Evolutionary conservation across 1,140 invertebrate species (phyloP), one percentile per base, ranked within the genome.

Genomic region (Oscheius sp.): DNA sequence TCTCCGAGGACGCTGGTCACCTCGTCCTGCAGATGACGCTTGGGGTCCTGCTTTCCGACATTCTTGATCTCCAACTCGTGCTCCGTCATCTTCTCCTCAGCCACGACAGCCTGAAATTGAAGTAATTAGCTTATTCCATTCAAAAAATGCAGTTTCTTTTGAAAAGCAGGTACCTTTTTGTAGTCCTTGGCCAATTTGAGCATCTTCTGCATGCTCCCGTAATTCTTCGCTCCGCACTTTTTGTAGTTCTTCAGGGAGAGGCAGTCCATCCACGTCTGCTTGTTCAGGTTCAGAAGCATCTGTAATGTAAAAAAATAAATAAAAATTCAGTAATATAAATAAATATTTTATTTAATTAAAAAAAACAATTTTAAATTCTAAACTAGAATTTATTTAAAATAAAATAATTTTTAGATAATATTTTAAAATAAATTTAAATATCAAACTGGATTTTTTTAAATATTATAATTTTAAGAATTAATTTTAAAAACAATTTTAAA

Each of bases 11-110:
- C 87, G 59, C 92, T 90, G 87, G 97, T 94, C 20, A 98, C 96
- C 28, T 69, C 67, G 84, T 99, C 96, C 86, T 97, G 95, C 79
- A 99, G 88, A 90, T 99, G 97, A 76, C 97, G 89, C 87, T 99
- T 99, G n/a, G 97, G 97, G 87, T 99, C 96, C 81, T 96, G 93
- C 88, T 99, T 99, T 28, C 97, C 97, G 46, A 99, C 96, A 88
- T n/a, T n/a, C n/a, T n/a, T n/a, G n/a, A n/a, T n/a, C n/a, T n/a
- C n/a, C n/a, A n/a, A n/a, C n/a, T n/a, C n/a, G n/a, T n/a, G n/a
- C n/a, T n/a, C n/a, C n/a, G n/a, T n/a, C n/a, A n/a, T n/a, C n/a
- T n/a, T n/a, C 99, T 99, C 85, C 99, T 99, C 79, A 99, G 97
- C 15, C 95, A 31, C 15, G n/a, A n/a, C n/a, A n/a, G n/a, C n/a